Conservation (phyloP, 2,113 vertebrate species). For the Heloderma charlesbogerti region DNA sequence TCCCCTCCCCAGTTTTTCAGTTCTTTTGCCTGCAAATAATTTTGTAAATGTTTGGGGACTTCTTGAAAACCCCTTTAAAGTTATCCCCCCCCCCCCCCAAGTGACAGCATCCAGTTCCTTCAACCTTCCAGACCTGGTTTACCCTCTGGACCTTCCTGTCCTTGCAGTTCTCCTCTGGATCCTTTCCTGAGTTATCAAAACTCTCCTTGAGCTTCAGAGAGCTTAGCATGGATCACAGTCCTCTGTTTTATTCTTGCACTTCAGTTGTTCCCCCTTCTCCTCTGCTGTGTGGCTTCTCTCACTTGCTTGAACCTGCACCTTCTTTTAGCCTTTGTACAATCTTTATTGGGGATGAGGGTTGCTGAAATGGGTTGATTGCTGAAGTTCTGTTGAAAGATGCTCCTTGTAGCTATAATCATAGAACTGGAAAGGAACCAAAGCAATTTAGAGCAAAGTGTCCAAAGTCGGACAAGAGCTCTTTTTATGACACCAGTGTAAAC, state of each 20-base stretch:
- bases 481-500: not conserved
- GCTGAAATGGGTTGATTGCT: not conserved
- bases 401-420: not conserved
- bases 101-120: not conserved
- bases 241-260: not conserved
- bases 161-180: too few relatives aligned
- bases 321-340: not conserved
- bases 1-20: not conserved
- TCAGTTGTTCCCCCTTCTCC: too few relatives aligned
- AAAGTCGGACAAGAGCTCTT: not conserved
- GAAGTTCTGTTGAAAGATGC: not conserved
- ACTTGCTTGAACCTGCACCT: not conserved
- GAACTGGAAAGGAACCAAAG: not conserved
- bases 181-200: not conserved
- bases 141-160: not conserved
- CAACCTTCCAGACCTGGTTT: not conserved
- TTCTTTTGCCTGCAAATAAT: not conserved
- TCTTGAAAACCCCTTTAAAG: not conserved
- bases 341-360: not conserved
- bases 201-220: not conserved
- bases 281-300: not conserved
- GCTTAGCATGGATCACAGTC: not conserved
- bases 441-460: not conserved
- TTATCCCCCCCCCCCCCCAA: not conserved
- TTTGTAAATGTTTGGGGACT: not conserved